Evolutionary conservation across 2,888 invertebrate species (phyloP), one percentile per base, ranked within the genome.

Genomic region (Melanargia galathea): DNA sequence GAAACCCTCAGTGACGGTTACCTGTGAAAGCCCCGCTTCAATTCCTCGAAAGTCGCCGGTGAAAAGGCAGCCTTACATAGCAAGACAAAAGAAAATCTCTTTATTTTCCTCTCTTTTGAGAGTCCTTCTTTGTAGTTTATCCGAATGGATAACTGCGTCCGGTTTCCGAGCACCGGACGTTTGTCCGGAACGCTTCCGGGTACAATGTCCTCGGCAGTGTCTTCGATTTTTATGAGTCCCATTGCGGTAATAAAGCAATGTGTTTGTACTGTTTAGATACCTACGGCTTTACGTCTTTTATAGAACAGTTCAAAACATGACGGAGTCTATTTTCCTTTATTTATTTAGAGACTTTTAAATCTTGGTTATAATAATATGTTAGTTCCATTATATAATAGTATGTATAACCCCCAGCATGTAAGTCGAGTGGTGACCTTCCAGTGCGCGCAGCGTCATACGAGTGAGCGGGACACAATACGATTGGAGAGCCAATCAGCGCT

Each of bases 121-220:
- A 55, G 24, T 55, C 22, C 45, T 30, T 71, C 71, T 64, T 62
- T 68, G 63, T 63, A 66, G 67, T 67, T 70, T 62, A 70, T 85
- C 83, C 81, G 76, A 83, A 83, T 82, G 82, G 81, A 76, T 78
- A 78, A 84, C 82, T 83, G 81, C 83, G 73, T 86, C 87, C 86
- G 83, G 82, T 78, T 81, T 80, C 83, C 82, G 81, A 80, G 73
- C 69, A 72, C 79, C 77, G 85, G 86, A 86, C 77, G 85, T 84
- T 82, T 82, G 81, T 80, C 77, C 74, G 57, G 57, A 26, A 78
- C 68, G 75, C 73, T 75, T 82, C 82, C 83, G 79, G 59, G 79
- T 74, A 75, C 76, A 71, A 67, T 71, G 75, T 71, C 76, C 73
- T 73, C 71, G 72, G 35, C 13, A 40, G 16, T 30, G 33, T 13